Percentiles rank a stretch among this genome's conserved stretches.
These are phyloP conservation scores for Stegophylla sp. DNA, from an alignment of 2,888 invertebrate genomes.

Conservation along the genomic window DNA sequence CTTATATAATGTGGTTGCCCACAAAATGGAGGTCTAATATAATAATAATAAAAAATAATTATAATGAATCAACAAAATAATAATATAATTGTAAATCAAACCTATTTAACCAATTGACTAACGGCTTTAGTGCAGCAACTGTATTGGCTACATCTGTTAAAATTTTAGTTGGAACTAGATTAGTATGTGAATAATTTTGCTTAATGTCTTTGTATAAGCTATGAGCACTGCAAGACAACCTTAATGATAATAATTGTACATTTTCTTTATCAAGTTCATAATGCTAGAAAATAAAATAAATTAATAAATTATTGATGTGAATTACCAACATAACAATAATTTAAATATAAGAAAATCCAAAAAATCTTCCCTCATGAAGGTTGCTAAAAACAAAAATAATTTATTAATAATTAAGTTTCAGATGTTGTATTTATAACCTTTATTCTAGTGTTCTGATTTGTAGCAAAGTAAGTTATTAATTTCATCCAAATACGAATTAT, in stretches of 20 bases:
- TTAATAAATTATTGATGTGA: slow-evolving; percentile 52
- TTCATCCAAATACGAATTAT: no score
- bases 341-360: no score
- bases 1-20: slow-evolving; percentile 75
- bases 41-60: slow-evolving; percentile 28
- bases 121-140: slow-evolving; percentile 82
- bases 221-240: slow-evolving; percentile 82
- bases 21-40: slow-evolving; percentile 70
- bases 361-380: no score
- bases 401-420: no score
- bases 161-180: slow-evolving; percentile 76
- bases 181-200: slow-evolving; percentile 68
- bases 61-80: slow-evolving; percentile 3
- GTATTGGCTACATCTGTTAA: slow-evolving; percentile 86
- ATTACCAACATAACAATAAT: no score
- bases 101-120: slow-evolving; percentile 91
- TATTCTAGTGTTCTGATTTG: no score
- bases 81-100: slow-evolving; percentile 63
- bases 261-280: slow-evolving; percentile 91
- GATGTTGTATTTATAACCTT: no score
- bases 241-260: slow-evolving; percentile 84
- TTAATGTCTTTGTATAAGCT: slow-evolving; percentile 76
- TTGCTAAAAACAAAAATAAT: no score
- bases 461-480: no score
- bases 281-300: slow-evolving; percentile 71